Evolutionary conservation across 2,888 invertebrate species (phyloP).

Genomic region (Patella caerulea): DNA sequence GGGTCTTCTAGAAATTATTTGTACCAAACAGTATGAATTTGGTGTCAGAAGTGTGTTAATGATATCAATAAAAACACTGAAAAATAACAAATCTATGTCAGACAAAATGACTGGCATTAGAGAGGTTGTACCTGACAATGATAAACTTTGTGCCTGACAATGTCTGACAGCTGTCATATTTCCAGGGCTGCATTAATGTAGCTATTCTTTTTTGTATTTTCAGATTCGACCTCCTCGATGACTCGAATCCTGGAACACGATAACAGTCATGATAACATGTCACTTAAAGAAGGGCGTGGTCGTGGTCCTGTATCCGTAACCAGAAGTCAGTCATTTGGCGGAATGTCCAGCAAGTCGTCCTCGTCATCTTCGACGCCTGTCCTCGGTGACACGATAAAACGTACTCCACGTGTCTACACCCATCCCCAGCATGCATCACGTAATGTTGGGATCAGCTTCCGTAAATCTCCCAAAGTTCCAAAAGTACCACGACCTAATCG

Average conservation of each 20-base stretch:
- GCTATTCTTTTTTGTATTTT: constrained; percentile 2
- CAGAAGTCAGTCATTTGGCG: constrained; percentile 62
- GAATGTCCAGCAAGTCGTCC: constrained; percentile 44
- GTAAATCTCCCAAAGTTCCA: constrained; percentile 64
- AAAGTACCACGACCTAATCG: constrained; percentile 67
- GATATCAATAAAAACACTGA: too few species aligned
- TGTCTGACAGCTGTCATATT: background rate
- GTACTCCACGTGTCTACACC: constrained; percentile 43
- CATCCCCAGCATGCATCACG: constrained; percentile 38
- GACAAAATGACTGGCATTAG: background rate
- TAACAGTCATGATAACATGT: constrained; percentile 32
- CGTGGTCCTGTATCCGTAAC: constrained; percentile 39
- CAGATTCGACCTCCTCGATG: constrained; percentile 41
- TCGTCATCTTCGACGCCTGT: constrained; percentile 48
- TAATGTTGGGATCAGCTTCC: constrained; percentile 48
- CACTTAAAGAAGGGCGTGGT: constrained; percentile 34
- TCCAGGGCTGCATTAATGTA: background rate
- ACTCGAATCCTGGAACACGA: constrained; percentile 30
- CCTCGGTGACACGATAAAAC: constrained; percentile 58
- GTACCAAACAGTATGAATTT: too few species aligned
- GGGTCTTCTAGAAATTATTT: too few species aligned
- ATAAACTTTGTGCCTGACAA: background rate
- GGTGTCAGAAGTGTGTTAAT: background rate
- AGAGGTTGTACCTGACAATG: background rate
- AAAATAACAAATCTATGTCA: too few species aligned